Conservation (phyloP, 2,113 vertebrate genomes). For the Penelope pileata region DNA sequence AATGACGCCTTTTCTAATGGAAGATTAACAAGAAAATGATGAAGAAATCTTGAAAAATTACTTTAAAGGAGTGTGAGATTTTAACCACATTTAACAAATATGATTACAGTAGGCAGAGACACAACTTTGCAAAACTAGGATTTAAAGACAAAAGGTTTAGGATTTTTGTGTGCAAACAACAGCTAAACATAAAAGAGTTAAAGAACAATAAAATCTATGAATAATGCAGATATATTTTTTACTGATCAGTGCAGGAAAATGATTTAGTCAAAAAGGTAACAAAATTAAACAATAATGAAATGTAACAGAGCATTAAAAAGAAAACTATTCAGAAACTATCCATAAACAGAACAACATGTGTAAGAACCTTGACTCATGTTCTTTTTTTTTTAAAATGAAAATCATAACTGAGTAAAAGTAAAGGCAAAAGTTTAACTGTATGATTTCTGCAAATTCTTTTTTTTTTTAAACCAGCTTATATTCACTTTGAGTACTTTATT, state of each 20-base stretch:
- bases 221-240: slow-evolving; percentile 33
- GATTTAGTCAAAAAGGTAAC: slow-evolving; percentile 39
- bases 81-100: not conserved
- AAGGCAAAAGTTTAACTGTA: not conserved
- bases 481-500: not conserved
- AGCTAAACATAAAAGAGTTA: not conserved
- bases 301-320: slow-evolving; percentile 45
- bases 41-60: not conserved
- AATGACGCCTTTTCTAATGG: not conserved
- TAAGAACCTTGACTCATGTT: slow-evolving; percentile 22
- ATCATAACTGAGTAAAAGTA: slow-evolving; percentile 7
- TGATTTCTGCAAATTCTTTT: not conserved
- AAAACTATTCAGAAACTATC: slow-evolving; percentile 10
- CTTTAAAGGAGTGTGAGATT: not conserved
- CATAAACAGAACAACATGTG: slow-evolving; percentile 11
- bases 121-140: not conserved
- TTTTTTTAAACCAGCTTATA: not conserved
- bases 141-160: not conserved
- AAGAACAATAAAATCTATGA: not conserved
- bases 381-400: not conserved
- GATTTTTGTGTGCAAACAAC: not conserved
- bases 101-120: not conserved
- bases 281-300: slow-evolving; percentile 51
- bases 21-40: not conserved
- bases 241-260: slow-evolving; percentile 37